Percentiles rank a stretch among this genome's conserved stretches.
These are phyloP conservation scores for Megaustenia siamemsis DNA, from an alignment of 2,888 invertebrate species.

Conservation along the genomic window DNA sequence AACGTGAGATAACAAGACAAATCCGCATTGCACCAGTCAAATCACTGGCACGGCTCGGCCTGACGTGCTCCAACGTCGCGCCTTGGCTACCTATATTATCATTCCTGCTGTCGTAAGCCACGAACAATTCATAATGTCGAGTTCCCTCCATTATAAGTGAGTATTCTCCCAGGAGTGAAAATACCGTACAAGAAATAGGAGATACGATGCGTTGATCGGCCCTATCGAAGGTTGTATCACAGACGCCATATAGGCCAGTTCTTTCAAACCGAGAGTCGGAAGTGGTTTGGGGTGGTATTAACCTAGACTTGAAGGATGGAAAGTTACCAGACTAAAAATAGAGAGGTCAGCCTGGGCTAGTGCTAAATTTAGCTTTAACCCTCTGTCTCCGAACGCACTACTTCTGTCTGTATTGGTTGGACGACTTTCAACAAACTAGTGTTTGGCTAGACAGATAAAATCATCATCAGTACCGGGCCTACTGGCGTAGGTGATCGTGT, in stretches of 20 bases:
- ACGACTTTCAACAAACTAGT: too few relatives aligned
- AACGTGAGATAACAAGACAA: slow-evolving; percentile 37
- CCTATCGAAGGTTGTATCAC: background rate
- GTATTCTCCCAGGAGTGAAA: background rate
- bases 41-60: background rate
- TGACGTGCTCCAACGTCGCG: background rate
- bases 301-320: slow-evolving; percentile 49
- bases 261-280: slow-evolving; percentile 43
- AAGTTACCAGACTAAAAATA: slow-evolving; percentile 55
- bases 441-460: too few relatives aligned
- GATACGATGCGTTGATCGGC: background rate
- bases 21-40: slow-evolving; percentile 40
- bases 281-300: slow-evolving; percentile 51
- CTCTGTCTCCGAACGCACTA: background rate
- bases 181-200: background rate
- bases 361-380: slow-evolving; percentile 48
- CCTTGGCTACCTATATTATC: background rate
- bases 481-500: too few relatives aligned
- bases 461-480: too few relatives aligned
- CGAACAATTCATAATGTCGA: background rate
- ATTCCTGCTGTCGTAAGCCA: background rate
- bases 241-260: slow-evolving; percentile 1
- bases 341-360: background rate
- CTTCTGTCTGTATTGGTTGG: too few relatives aligned
- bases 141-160: too few relatives aligned